phyloP scores from a whole-genome alignment of 2,113 vertebrate species.

The Zootoca vivipara region DNA sequence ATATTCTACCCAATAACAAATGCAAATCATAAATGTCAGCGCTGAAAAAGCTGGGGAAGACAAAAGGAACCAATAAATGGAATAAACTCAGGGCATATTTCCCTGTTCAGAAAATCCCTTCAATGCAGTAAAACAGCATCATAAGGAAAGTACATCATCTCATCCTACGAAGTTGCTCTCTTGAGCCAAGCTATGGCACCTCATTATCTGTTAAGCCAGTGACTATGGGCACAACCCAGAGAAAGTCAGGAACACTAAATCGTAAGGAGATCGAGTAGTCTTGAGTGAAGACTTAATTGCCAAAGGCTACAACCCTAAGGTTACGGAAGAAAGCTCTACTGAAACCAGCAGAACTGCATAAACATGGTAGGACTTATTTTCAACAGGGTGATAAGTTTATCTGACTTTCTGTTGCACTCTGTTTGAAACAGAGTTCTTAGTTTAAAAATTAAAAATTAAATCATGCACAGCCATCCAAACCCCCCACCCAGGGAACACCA shows the following conservation, averaged over 20 bases:
- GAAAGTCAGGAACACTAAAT: neutral
- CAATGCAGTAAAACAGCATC: constrained; percentile 32
- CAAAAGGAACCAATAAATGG: constrained; percentile 28
- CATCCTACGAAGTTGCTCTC: neutral
- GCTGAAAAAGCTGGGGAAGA: neutral
- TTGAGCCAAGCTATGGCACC: neutral
- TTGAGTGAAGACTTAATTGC: neutral
- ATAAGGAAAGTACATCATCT: neutral
- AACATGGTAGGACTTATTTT: neutral
- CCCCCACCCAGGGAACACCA: too few relatives aligned
- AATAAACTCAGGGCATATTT: constrained; percentile 37
- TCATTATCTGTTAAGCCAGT: neutral
- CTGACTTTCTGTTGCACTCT: neutral
- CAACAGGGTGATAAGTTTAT: neutral
- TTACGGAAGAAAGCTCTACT: neutral
- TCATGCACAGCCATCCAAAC: too few relatives aligned
- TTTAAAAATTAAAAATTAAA: neutral
- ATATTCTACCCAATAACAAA: constrained; percentile 17
- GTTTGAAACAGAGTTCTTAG: neutral
- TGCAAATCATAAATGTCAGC: constrained; percentile 34
- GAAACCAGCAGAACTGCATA: neutral
- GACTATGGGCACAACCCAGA: neutral
- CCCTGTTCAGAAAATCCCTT: constrained; percentile 3
- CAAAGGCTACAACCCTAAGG: neutral
- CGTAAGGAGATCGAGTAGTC: neutral